Conservation (phyloP, 2,797 vertebrate genomes). For the Balearica regulorum region DNA sequence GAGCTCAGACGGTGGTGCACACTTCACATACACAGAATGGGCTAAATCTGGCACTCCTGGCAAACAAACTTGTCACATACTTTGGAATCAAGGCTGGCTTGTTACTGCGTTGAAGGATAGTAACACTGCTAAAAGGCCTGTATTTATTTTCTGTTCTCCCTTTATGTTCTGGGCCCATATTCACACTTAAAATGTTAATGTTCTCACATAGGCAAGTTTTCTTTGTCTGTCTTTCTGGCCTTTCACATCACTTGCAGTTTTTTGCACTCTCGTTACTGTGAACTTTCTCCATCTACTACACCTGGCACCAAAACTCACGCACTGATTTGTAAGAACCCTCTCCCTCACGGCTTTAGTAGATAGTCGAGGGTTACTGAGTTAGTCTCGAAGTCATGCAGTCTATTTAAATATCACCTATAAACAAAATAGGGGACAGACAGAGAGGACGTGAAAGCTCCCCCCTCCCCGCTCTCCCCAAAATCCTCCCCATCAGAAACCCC, state of each 20-base stretch:
- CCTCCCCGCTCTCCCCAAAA: not conserved
- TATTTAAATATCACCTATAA: not conserved
- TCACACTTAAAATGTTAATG: not conserved
- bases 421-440: not conserved
- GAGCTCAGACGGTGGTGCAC: not conserved
- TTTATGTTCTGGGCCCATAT: not conserved
- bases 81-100: not conserved
- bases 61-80: not conserved
- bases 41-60: not conserved
- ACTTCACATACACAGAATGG: not conserved
- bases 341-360: not conserved
- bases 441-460: not conserved
- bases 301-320: not conserved
- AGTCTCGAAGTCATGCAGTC: fast-evolving
- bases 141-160: not conserved
- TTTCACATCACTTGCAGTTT: not conserved
- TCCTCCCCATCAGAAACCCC: not conserved
- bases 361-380: fast-evolving
- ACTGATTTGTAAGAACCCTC: not conserved
- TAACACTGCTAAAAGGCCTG: not conserved
- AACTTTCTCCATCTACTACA: not conserved
- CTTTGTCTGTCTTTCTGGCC: not conserved
- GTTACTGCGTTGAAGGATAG: not conserved
- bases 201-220: not conserved
- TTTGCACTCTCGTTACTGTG: not conserved